A percentile compares a stretch with the other conserved stretches of the same genome.
Evolutionary conservation across 2,888 invertebrate species (phyloP).

Genomic region (Trisateles emortualis): DNA sequence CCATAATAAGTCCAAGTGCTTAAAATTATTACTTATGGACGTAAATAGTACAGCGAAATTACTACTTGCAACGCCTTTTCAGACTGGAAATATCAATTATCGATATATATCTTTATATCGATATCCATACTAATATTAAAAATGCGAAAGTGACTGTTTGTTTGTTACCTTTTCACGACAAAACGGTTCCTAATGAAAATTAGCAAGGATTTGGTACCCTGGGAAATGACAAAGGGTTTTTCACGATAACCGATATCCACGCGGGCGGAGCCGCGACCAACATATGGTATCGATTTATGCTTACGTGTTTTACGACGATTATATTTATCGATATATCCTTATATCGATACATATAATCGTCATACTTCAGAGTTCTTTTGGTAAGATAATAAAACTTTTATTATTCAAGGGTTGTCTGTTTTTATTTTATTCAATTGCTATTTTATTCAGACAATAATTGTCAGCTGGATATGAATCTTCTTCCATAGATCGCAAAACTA

Average conservation of each 20-base stretch:
- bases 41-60: constrained; percentile 49
- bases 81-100: constrained; percentile 29
- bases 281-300: no score
- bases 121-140: no score
- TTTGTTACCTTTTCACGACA: no score
- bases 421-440: neutral
- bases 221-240: no score
- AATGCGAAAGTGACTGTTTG: no score
- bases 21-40: constrained; percentile 51
- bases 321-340: neutral
- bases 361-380: constrained; percentile 40
- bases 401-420: neutral
- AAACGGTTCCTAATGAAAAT: no score
- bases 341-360: constrained; percentile 40
- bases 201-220: no score
- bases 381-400: constrained; percentile 7
- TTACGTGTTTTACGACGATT: no score
- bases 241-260: no score
- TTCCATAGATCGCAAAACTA: constrained; percentile 8
- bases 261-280: no score
- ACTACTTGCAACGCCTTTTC: constrained; percentile 20
- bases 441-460: constrained; percentile 1
- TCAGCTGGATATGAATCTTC: neutral
- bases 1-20: constrained; percentile 42
- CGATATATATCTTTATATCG: constrained; percentile 18